A percentile compares a stretch with the other conserved stretches of the same genome.
These are phyloP conservation scores for Bucorvus abyssinicus DNA, from an alignment of 2,797 vertebrate genomes.

Conservation along the genomic window DNA sequence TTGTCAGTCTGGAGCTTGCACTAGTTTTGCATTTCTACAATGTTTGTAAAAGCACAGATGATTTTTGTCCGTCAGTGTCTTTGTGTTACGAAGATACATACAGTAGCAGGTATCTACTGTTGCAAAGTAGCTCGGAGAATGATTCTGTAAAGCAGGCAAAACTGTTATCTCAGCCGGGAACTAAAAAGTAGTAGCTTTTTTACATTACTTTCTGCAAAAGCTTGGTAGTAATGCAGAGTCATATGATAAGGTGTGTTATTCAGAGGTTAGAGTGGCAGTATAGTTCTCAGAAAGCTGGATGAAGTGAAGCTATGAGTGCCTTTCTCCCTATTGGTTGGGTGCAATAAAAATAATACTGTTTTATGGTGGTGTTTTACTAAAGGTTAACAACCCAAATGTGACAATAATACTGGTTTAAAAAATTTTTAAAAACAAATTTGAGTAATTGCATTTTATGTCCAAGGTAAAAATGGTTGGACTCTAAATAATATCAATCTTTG, in stretches of 20 bases:
- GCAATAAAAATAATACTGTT: neutral
- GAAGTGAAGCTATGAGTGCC: neutral
- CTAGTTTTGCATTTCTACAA: neutral
- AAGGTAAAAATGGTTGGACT: neutral
- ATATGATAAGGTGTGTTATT: neutral
- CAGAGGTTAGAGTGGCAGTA: neutral
- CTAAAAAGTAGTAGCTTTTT: neutral
- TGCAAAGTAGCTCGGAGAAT: neutral
- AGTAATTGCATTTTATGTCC: neutral
- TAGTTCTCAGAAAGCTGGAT: neutral
- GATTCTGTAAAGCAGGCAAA: neutral
- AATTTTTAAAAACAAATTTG: neutral
- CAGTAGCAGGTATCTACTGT: neutral
- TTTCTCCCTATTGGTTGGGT: neutral
- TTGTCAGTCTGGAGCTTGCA: neutral
- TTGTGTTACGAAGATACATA: neutral
- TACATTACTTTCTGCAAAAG: neutral
- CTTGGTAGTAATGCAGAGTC: neutral
- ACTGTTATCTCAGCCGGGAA: neutral
- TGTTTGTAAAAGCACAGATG: neutral
- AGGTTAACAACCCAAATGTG: neutral
- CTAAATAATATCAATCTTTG: neutral
- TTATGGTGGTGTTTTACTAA: neutral
- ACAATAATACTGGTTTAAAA: neutral
- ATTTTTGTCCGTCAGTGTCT: slow-evolving; percentile 16